A percentile compares a stretch with the other conserved stretches of the same genome.
Conservation (phyloP, 2,888 invertebrate genomes). For the Balanococcus diminutus region DNA sequence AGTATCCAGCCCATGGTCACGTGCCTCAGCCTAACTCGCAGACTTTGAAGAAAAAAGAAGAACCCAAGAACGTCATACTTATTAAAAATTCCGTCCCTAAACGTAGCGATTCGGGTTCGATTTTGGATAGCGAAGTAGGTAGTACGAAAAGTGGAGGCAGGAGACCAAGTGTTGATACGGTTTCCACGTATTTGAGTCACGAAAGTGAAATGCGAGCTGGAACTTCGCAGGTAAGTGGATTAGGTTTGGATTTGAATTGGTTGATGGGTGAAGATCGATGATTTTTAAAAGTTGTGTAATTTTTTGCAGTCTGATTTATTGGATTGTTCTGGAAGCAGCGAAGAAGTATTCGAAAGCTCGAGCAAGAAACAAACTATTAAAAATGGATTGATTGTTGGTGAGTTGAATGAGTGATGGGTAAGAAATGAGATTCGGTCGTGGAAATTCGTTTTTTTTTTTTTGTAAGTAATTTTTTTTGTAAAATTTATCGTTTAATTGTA, state of each 20-base stretch:
- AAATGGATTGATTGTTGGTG: conserved; percentile 65
- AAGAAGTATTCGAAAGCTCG: conserved; percentile 69
- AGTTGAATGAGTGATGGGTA: conserved; percentile 48
- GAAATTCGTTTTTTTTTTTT: too few relatives aligned
- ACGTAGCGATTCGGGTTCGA: conserved; percentile 54
- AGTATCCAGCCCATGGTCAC: background rate
- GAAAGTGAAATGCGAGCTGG: conserved; percentile 69
- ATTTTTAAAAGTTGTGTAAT: background rate
- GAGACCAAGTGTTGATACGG: conserved; percentile 84
- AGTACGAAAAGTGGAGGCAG: conserved; percentile 78
- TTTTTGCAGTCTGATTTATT: conserved; percentile 67
- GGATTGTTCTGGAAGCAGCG: conserved; percentile 69
- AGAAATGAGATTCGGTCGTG: too few relatives aligned
- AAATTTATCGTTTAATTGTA: too few relatives aligned
- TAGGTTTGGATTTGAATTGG: background rate
- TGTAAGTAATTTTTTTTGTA: too few relatives aligned
- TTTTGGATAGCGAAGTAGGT: conserved; percentile 67
- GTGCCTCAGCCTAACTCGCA: background rate
- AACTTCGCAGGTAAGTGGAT: conserved; percentile 58
- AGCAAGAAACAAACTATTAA: conserved; percentile 57
- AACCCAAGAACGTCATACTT: background rate
- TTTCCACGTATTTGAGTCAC: conserved; percentile 86
- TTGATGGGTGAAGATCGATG: background rate
- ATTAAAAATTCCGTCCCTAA: conserved; percentile 24
- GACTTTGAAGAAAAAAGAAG: background rate